phyloP scores from a whole-genome alignment of 2,113 vertebrate species.

The Reinhardtius hippoglossoides region DNA sequence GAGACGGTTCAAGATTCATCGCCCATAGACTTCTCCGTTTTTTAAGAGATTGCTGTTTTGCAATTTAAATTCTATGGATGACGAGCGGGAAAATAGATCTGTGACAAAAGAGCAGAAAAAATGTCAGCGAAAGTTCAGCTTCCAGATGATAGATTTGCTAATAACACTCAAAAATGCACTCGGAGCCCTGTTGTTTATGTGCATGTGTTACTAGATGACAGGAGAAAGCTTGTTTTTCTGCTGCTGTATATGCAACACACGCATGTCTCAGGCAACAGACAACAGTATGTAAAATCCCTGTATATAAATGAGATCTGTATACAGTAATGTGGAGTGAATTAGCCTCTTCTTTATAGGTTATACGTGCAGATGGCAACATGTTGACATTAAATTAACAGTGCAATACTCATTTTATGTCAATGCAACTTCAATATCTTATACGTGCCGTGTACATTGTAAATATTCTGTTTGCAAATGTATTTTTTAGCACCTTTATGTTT shows the following conservation, averaged over 20 bases:
- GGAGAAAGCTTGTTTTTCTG: neutral
- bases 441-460: neutral
- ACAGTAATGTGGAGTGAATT: neutral
- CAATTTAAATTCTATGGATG: constrained; percentile 8
- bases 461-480: neutral
- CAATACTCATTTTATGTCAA: neutral
- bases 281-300: neutral
- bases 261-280: neutral
- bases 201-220: neutral
- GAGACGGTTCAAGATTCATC: constrained; percentile 6
- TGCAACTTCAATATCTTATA: neutral
- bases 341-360: neutral
- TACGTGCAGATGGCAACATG: neutral
- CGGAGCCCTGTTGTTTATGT: neutral
- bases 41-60: neutral
- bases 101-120: neutral
- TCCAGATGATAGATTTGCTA: neutral
- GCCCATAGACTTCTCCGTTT: neutral
- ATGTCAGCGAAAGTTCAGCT: neutral
- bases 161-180: neutral
- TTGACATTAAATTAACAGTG: neutral
- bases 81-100: constrained; percentile 16
- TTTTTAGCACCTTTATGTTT: neutral
- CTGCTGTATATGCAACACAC: neutral
- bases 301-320: neutral